Evolutionary conservation across 2,797 vertebrate genomes (phyloP), one percentile per base, ranked within the genome.

Genomic region (Muraenolepis orangiensis): DNA sequence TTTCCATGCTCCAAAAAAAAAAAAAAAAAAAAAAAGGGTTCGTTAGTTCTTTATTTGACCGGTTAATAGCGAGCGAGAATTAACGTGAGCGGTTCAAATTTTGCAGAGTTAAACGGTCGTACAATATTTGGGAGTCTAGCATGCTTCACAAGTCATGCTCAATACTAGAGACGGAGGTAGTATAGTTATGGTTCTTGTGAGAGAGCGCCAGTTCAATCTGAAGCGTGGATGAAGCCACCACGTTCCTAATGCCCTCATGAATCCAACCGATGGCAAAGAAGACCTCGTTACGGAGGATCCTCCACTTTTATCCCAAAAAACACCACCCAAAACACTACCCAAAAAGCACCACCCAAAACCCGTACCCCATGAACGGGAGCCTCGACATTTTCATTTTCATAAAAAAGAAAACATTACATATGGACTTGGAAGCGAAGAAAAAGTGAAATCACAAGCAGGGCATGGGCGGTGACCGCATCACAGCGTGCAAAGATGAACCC

Each of bases 171-270:
- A 64, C 57, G 23, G 57, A 64, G 57, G 57, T 64, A 64, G 57
- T 64, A 64, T 26, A 64, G 57, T 26, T 64, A 64, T 26, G 57
- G 57, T 26, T 64, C 57, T 26, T 64, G 51, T 61, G 57, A 64
- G 51, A 57, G 51, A 6, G n/a, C 51, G 36, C 23, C 31, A 46
- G 66, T 34, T 72, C 61, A 26, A 61, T 32, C 61, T 31, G 8
- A 72, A 76, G 51, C 51, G n/a, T 57, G 51, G n/a, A n/a, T 57
- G 51, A 57, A 57, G 51, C 51, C 51, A 88, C 51, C 51, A 88
- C 94, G 95, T 95, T 57, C 51, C 51, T 23, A 23, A 57, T 23
- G 51, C 13, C 51, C n/a, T 6, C 6, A 2, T 51, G 40, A 42
- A 42, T 16, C 40, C 40, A n/a, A 57, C 51, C 23, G 51, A 57